Evolutionary conservation across 1,140 invertebrate species (phyloP).

Genomic region (Oppia nitens): DNA sequence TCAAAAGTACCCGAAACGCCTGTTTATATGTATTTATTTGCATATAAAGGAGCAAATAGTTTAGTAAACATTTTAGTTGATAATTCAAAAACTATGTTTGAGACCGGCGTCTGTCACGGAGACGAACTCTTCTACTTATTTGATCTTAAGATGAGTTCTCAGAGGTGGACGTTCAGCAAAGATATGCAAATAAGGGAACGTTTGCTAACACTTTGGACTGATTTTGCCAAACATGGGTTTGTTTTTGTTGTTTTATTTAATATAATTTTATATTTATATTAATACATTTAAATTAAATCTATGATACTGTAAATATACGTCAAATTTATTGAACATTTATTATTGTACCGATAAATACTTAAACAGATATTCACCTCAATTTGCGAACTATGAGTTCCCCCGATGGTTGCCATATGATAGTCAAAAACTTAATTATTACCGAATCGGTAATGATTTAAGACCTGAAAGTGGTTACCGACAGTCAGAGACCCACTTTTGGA

Average conservation of each 20-base stretch:
- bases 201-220: constrained; percentile 21
- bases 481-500: constrained; percentile 19
- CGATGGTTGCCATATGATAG: constrained; percentile 17
- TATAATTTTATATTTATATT: not conserved
- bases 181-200: constrained; percentile 16
- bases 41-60: constrained; percentile 27
- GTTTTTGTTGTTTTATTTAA: not conserved
- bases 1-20: constrained; percentile 16
- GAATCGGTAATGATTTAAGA: constrained; percentile 15
- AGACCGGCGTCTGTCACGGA: constrained; percentile 27
- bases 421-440: constrained; percentile 14
- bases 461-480: constrained; percentile 12
- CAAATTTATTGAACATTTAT: too few relatives aligned
- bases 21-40: constrained; percentile 26
- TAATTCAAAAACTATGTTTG: constrained; percentile 12
- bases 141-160: constrained; percentile 18
- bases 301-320: too few relatives aligned
- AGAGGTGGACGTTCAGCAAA: constrained; percentile 10
- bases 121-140: constrained; percentile 30
- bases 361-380: constrained; percentile 18
- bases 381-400: constrained; percentile 20
- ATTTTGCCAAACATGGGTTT: constrained; percentile 21
- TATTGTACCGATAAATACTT: too few relatives aligned
- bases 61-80: constrained; percentile 26
- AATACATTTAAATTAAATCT: not conserved